Conservation (phyloP, 2,797 vertebrate species). For the Anguilla megastoma region DNA sequence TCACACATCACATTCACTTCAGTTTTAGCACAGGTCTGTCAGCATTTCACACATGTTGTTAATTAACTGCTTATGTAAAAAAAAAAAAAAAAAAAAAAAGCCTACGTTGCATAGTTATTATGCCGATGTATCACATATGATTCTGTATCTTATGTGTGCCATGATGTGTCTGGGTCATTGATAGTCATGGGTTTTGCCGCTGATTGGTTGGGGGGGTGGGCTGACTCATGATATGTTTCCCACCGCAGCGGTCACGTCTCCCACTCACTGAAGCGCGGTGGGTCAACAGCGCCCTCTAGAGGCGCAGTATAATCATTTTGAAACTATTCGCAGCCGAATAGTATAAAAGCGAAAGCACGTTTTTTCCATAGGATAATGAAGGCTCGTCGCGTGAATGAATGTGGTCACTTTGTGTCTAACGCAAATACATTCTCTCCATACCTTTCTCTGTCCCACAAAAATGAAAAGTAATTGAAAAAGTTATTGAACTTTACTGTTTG, state of each 20-base stretch:
- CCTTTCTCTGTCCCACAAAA: neutral
- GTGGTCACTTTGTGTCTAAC: neutral
- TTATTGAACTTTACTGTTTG: neutral
- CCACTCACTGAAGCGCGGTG: neutral
- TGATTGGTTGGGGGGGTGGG: neutral
- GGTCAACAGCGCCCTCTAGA: constrained; percentile 5
- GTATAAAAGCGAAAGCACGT: neutral
- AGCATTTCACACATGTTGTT: neutral
- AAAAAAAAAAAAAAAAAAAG: neutral
- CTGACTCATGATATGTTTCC: neutral
- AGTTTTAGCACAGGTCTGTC: neutral
- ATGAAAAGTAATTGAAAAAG: neutral
- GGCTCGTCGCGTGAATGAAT: neutral
- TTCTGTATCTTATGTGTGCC: neutral
- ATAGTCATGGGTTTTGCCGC: neutral
- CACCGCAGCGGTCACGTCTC: neutral
- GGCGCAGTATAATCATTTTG: neutral
- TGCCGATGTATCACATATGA: neutral
- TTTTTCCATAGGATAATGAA: neutral
- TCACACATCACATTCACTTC: neutral
- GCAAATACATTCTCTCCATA: neutral
- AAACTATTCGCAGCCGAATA: neutral
- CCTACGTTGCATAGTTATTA: neutral
- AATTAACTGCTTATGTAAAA: neutral
- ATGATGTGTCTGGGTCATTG: neutral